phyloP scores from a whole-genome alignment of 1,140 invertebrate species.

The Polypedilum pembai region DNA sequence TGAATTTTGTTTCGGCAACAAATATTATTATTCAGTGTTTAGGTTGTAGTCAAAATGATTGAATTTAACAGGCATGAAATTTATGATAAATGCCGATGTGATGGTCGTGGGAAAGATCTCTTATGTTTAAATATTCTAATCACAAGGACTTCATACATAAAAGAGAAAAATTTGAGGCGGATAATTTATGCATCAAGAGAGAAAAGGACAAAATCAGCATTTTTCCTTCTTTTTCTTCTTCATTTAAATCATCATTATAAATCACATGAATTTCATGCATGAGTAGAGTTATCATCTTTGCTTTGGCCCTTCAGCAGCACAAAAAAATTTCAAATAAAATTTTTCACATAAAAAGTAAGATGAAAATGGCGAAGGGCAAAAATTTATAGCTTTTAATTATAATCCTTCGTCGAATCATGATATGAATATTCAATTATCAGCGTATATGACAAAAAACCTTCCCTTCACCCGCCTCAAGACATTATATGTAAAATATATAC shows the following conservation, averaged over 20 bases:
- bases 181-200: too few relatives aligned
- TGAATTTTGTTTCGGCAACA: too few relatives aligned
- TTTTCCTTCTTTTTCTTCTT: neutral
- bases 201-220: neutral
- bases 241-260: neutral
- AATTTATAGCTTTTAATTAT: slow-evolving; percentile 8
- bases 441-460: neutral
- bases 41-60: too few relatives aligned
- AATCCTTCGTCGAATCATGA: neutral
- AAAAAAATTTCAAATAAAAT: neutral
- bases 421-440: slow-evolving; percentile 1
- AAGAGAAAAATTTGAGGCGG: too few relatives aligned
- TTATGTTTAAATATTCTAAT: too few relatives aligned
- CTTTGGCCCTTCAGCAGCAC: too few relatives aligned
- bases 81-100: neutral
- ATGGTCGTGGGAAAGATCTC: too few relatives aligned
- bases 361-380: neutral
- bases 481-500: too few relatives aligned
- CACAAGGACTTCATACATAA: too few relatives aligned
- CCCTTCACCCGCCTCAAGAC: too few relatives aligned
- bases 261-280: slow-evolving; percentile 18
- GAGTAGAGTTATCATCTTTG: neutral
- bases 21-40: too few relatives aligned
- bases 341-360: neutral
- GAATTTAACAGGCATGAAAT: neutral